Base-by-base conservation (phyloP, 2,888 invertebrate genomes). In the Synergus gifuensis region DNA sequence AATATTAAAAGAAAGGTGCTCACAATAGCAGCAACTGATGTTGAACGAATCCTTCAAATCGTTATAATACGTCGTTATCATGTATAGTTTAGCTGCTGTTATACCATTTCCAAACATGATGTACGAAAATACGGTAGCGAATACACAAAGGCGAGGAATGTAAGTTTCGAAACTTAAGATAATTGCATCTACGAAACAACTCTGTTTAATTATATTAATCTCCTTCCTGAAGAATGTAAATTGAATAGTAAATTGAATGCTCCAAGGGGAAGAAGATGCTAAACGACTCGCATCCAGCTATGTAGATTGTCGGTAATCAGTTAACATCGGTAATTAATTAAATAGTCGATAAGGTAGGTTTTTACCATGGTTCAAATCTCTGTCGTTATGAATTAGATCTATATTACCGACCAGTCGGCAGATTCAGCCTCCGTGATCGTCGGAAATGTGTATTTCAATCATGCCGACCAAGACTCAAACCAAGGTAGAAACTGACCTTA, bases 21-120 rank as follows among this genome's bases (percentile, higher is more conserved):
- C 85, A 89, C 89, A 86, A n/a, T 85, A 64, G 11, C 94, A 94
- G 87, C 97, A 96, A 89, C 95, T 96, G 46, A 96, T 93, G 42
- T 95, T 95, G 94, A 96, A 95, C 2, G 95, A 94, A 86, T 95
- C 94, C 83, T 96, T 94, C 58, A 96, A 93, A 62, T 96, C 95
- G 87, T 96, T 96, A 92, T 95, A 96, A 87, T 96, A 95, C 28
- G 96, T 94, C 8, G 96, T 95, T 64, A 95, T 93, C 76, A 96
- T 95, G 90, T 96, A 96, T 0, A 96, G 95, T 89, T 94, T 94
- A 90, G 96, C 95, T 1, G 96, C 95, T 0, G 94, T 94, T 83
- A 97, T 94, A 2, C 92, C 90, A 86, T 94, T 93, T 18, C 95
- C 95, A 46, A 93, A 92, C 4, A 95, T 92, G 54, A 95, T 94